Conservation (phyloP, 2,888 invertebrate genomes). For the Sphinx pinastri region DNA sequence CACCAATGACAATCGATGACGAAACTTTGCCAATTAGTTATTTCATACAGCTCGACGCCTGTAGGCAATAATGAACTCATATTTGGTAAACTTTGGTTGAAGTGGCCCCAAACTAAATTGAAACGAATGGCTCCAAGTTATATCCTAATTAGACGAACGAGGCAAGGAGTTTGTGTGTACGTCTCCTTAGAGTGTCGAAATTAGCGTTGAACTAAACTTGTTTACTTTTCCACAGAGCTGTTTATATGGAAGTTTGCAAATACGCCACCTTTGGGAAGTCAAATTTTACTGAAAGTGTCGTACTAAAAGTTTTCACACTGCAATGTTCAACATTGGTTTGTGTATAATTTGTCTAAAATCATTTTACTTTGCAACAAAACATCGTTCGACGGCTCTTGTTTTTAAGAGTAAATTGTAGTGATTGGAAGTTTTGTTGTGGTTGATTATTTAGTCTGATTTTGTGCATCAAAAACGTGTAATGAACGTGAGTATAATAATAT, state of each 20-base stretch:
- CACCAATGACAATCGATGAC: constrained; percentile 25
- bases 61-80: constrained; percentile 39
- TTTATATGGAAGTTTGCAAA: constrained; percentile 72
- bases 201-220: constrained; percentile 76
- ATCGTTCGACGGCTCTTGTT: constrained; percentile 4
- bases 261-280: constrained; percentile 62
- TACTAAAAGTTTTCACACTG: constrained; percentile 52
- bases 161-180: constrained; percentile 63
- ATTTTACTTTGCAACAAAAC: constrained; percentile 33
- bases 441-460: not conserved
- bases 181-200: constrained; percentile 75
- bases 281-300: constrained; percentile 63
- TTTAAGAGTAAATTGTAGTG: not conserved
- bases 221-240: constrained; percentile 69
- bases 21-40: constrained; percentile 34
- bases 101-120: constrained; percentile 62
- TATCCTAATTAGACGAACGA: constrained; percentile 70
- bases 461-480: too few relatives aligned
- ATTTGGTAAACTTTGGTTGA: constrained; percentile 39
- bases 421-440: not conserved
- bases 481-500: too few relatives aligned
- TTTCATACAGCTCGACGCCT: constrained; percentile 31
- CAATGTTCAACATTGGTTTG: constrained; percentile 41
- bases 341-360: constrained; percentile 44
- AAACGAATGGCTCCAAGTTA: constrained; percentile 72